Base-by-base conservation (phyloP, 2,888 invertebrate species). In the Cylindroiulus punctatus region DNA sequence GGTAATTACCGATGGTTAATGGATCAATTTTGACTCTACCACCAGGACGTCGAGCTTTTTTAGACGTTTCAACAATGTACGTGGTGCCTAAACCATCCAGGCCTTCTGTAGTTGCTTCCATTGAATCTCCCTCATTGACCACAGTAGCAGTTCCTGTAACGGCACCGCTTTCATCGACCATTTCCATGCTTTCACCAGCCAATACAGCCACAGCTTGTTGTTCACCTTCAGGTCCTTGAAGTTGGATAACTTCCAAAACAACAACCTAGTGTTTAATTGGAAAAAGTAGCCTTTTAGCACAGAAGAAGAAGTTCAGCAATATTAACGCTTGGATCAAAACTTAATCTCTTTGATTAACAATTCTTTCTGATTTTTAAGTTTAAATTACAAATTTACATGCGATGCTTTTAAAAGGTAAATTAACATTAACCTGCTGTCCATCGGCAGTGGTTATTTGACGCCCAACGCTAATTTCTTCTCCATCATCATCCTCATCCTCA, bases 221-320 rank as follows among this genome's bases (percentile, higher is more conserved):
- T 30, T 89, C 89, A 14, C 90, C 90, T 85, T 90, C 90, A 5
- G 90, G 89, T 87, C 91, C 90, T 89, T 90, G 88, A 81, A 95
- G 91, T 89, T 96, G 96, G 82, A 97, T 96, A 14, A 97, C 96
- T 91, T 97, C 96, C 19, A 97, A 92, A n/a, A 97, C 96, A 84
- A 97, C 96, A 89, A 96, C 96, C 90, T 96, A 84, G 30, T 12
- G 22, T n/a, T 14, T 0, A 84, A n/a, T 47, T 22, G 0, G 32
- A 42, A 84, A 42, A 84, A 36, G 14, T 36, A 36, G 3, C 36
- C 36, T 36, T 36, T 36, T 36, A 36, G 36, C 36, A 36, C 36
- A 36, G 36, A 36, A 36, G 36, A 36, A 36, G 36, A 36, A 36
- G 36, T 36, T 36, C 2, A 36, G 36, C 36, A 36, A 36, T 4